Conservation (phyloP, 2,888 invertebrate species). For the Philhelius pedissequus region DNA sequence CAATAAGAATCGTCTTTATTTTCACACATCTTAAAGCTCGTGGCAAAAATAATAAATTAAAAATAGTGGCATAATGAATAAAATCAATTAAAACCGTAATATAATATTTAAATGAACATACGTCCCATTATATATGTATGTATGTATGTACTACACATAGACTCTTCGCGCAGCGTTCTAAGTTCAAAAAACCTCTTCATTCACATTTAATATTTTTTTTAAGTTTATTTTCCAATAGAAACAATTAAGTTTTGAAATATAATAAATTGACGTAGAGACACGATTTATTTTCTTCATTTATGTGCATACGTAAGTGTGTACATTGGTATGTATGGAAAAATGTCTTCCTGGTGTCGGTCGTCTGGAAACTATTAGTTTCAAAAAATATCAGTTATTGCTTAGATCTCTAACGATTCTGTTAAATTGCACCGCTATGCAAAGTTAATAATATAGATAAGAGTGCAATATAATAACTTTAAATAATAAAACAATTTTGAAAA, state of each 20-base stretch:
- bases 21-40: neutral
- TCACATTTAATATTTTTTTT: neutral
- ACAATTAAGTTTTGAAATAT: slow-evolving; percentile 45
- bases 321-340: neutral
- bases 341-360: slow-evolving; percentile 17
- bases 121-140: too few relatives aligned
- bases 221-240: neutral
- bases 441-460: neutral
- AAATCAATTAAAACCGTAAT: neutral
- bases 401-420: slow-evolving; percentile 12
- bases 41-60: neutral
- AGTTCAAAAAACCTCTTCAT: neutral
- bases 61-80: neutral
- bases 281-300: neutral
- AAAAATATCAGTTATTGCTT: neutral
- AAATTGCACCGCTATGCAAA: neutral
- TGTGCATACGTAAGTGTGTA: neutral
- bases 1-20: neutral
- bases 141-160: too few relatives aligned
- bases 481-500: neutral
- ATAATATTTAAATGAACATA: too few relatives aligned
- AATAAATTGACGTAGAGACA: slow-evolving; percentile 16
- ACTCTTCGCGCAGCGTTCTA: neutral
- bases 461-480: neutral
- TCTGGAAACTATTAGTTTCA: neutral